These are phyloP conservation scores for Pachypeltis micranthus DNA, from an alignment of 1,140 invertebrate genomes.

Conservation along the genomic window DNA sequence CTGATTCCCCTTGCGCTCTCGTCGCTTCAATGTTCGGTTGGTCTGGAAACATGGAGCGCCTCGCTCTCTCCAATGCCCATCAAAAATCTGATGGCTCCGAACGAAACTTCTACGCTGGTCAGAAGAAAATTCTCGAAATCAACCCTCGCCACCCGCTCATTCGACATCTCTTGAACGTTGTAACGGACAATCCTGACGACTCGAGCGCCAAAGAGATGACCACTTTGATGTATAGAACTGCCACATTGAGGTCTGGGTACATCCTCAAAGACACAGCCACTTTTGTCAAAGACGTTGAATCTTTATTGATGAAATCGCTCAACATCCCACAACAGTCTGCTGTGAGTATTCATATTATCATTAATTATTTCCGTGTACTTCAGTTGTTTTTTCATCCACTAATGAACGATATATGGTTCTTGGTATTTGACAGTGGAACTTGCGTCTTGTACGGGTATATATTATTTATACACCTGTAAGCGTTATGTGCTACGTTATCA, in stretches of 20 bases:
- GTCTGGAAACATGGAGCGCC: slow-evolving; percentile 98
- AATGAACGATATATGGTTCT: too few species aligned
- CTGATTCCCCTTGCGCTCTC: slow-evolving; percentile 87
- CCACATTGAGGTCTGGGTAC: slow-evolving; percentile 84
- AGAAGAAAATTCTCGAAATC: slow-evolving; percentile 96
- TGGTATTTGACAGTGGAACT: too few species aligned
- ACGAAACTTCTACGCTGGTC: slow-evolving; percentile 79
- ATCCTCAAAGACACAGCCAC: slow-evolving; percentile 72
- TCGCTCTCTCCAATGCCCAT: slow-evolving; percentile 92
- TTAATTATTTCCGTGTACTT: too few species aligned
- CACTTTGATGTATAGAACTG: slow-evolving; percentile 82
- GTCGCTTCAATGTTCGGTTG: slow-evolving; percentile 95
- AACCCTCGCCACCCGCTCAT: slow-evolving; percentile 96
- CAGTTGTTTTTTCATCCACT: too few species aligned
- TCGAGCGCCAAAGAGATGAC: slow-evolving; percentile 75
- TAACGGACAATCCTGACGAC: slow-evolving; percentile 70
- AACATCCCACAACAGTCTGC: slow-evolving; percentile 62
- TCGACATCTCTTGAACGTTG: slow-evolving; percentile 72
- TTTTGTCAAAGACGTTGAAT: slow-evolving; percentile 79
- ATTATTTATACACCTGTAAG: too few species aligned
- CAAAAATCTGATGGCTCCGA: slow-evolving; percentile 90
- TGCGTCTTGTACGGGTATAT: too few species aligned
- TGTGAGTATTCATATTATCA: too few species aligned
- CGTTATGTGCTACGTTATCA: too few species aligned
- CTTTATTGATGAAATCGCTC: slow-evolving; percentile 68